A percentile compares a stretch with the other conserved stretches of the same genome.
These are phyloP conservation scores for Spilogale gracilis DNA, from an alignment of 2,113 vertebrate species.

Conservation along the genomic window DNA sequence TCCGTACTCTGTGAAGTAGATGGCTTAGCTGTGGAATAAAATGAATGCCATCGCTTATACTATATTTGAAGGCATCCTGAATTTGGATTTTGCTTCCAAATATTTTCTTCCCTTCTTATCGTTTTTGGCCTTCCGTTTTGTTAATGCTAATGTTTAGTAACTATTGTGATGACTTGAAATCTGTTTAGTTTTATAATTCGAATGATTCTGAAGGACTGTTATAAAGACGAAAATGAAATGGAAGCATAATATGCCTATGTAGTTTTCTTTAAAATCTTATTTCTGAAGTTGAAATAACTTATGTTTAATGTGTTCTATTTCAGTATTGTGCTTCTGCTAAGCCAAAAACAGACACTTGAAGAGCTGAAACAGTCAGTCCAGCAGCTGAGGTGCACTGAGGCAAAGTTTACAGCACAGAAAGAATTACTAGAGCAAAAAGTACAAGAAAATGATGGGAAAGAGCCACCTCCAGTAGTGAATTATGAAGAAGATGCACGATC, in stretches of 20 bases:
- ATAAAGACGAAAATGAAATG: conserved; percentile 30
- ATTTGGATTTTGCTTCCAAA: conserved; percentile 58
- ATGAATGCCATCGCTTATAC: not conserved
- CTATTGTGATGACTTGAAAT: not conserved
- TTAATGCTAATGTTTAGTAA: conserved; percentile 31
- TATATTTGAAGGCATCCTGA: conserved; percentile 34
- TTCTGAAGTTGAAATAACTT: conserved; percentile 48
- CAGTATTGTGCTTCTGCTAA: conserved; percentile 93
- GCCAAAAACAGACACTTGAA: conserved; percentile 95
- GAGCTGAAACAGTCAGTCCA: conserved; percentile 96
- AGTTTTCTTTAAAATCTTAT: not conserved
- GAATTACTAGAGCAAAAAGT: conserved; percentile 95
- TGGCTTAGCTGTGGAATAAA: conserved; percentile 27
- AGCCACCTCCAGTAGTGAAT: conserved; percentile 94
- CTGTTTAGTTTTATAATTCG: conserved; percentile 43
- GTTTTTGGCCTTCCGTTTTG: conserved; percentile 15
- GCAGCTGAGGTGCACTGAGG: conserved; percentile 93
- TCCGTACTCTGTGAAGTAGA: not conserved
- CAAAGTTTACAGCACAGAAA: conserved; percentile 95
- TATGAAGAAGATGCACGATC: conserved; percentile 98
- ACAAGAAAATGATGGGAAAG: conserved; percentile 94
- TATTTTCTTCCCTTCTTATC: conserved; percentile 41
- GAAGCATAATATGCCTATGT: not conserved
- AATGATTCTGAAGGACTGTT: not conserved
- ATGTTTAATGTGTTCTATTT: conserved; percentile 75